Evolutionary conservation across 2,113 vertebrate genomes (phyloP), one percentile per base, ranked within the genome.

Genomic region (Todiramphus chloris): DNA sequence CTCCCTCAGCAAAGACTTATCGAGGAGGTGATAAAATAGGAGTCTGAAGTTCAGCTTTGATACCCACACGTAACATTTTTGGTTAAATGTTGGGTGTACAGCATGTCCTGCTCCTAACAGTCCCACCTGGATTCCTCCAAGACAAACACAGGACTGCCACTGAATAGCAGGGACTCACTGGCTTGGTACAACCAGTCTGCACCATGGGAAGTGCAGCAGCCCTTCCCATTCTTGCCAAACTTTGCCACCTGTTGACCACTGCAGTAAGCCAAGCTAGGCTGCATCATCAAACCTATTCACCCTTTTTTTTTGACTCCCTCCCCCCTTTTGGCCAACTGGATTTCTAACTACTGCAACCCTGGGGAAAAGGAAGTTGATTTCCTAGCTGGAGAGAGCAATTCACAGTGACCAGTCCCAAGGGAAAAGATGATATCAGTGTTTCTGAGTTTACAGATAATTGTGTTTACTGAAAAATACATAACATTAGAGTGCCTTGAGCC

Each of bases 371-470:
- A 93, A 93, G 91, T 19, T 56, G 58, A 79, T 87, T 89, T 87
- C 82, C 58, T 89, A 58, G 17, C 77, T 94, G 17, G 48, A 91
- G 69, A 58, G 64, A 73, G 74, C 56, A 89, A 81, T 53, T 82
- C 69, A 59, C 35, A 93, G 84, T 44, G 77, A 87, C 48, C 70
- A 93, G 74, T 93, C 94, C 24, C 87, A 64, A 91, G 69, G 70
- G 89, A 95, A 94, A 89, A 92, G 81, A 93, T 92, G 30, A n/a
- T 94, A 93, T 89, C 93, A 95, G 44, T 79, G 67, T 73, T 94
- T 89, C 87, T 64, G 37, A 92, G 31, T 89, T 93, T 87, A 58
- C 87, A 91, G 91, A 93, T 96, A 97, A 96, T 95, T 97, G 87
- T 87, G 74, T 96, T 96, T 97, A 95, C 93, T 82, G 89, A 76